phyloP scores from a whole-genome alignment of 2,888 invertebrate species.

The Drosophila bunnanda region DNA sequence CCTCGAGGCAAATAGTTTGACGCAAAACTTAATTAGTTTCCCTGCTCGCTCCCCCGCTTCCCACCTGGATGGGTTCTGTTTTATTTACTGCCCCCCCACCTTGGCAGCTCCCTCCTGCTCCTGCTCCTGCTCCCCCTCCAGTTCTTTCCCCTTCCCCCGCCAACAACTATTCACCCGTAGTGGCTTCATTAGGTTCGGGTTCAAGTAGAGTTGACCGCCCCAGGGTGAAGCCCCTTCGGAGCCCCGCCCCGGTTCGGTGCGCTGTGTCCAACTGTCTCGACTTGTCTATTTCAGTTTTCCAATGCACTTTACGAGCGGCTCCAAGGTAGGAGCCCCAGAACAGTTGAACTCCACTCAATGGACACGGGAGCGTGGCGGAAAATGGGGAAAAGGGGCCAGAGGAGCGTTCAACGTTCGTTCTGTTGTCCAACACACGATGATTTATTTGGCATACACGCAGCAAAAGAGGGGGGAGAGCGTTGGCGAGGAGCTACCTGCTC shows the following conservation, averaged over 20 bases:
- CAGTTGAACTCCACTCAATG: slow-evolving; percentile 34
- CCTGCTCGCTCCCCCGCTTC: slow-evolving; percentile 12
- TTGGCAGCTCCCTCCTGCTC: not conserved
- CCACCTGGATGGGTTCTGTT: slow-evolving; percentile 36
- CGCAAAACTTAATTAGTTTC: slow-evolving; percentile 78
- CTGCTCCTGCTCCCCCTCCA: not conserved
- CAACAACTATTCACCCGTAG: slow-evolving; percentile 42
- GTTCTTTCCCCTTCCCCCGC: not conserved
- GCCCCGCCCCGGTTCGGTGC: not conserved
- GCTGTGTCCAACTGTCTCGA: slow-evolving; percentile 73
- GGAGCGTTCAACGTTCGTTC: slow-evolving; percentile 60
- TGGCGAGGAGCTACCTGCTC: slow-evolving; percentile 46
- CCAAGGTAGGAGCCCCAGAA: slow-evolving; percentile 34
- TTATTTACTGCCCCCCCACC: slow-evolving; percentile 24
- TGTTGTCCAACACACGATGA: slow-evolving; percentile 73
- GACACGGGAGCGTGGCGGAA: not conserved
- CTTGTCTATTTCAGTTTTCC: slow-evolving; percentile 79
- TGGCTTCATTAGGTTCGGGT: slow-evolving; percentile 76
- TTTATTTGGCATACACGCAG: slow-evolving; percentile 76
- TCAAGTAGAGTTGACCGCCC: slow-evolving; percentile 70
- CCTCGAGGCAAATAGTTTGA: slow-evolving; percentile 63
- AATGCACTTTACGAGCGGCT: slow-evolving; percentile 73
- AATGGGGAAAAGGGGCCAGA: slow-evolving; percentile 33
- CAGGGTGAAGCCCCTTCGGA: slow-evolving; percentile 34
- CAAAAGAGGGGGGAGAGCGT: slow-evolving; percentile 2